A percentile compares a stretch with the other conserved stretches of the same genome.
Evolutionary conservation across 2,888 invertebrate species (phyloP).

Genomic region (Timema cristinae): DNA sequence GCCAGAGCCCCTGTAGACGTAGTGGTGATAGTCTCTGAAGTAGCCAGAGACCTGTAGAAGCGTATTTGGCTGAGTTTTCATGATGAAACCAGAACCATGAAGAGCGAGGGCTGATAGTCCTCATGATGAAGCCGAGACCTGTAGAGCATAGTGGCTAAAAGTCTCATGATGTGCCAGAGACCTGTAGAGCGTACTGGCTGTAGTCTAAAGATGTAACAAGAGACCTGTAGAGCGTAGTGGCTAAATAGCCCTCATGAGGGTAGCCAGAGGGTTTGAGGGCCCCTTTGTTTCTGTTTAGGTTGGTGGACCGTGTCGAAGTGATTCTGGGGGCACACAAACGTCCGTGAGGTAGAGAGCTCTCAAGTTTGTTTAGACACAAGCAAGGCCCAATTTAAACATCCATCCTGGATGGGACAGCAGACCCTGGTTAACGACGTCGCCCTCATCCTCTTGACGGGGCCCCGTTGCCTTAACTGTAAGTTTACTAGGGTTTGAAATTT

Average conservation of each 20-base stretch:
- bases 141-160: too few relatives aligned
- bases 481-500: background rate
- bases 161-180: too few relatives aligned
- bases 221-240: too few relatives aligned
- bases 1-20: too few relatives aligned
- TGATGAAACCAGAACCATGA: too few relatives aligned
- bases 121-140: too few relatives aligned
- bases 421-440: constrained; percentile 47
- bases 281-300: background rate
- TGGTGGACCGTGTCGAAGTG: constrained; percentile 25
- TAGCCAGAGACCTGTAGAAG: too few relatives aligned
- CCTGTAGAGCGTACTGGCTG: too few relatives aligned
- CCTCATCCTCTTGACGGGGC: constrained; percentile 44
- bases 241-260: background rate
- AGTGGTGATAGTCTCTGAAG: too few relatives aligned
- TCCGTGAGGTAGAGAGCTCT: constrained; percentile 36
- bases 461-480: constrained; percentile 43
- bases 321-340: constrained; percentile 34
- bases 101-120: too few relatives aligned
- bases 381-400: constrained; percentile 39
- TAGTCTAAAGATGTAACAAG: too few relatives aligned
- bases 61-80: too few relatives aligned
- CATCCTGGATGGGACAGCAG: constrained; percentile 43
- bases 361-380: constrained; percentile 37
- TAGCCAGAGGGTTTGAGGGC: background rate